A percentile compares a stretch with the other conserved stretches of the same genome.
Evolutionary conservation across 2,113 vertebrate species (phyloP).

Genomic region (Rousettus leschenaultii): DNA sequence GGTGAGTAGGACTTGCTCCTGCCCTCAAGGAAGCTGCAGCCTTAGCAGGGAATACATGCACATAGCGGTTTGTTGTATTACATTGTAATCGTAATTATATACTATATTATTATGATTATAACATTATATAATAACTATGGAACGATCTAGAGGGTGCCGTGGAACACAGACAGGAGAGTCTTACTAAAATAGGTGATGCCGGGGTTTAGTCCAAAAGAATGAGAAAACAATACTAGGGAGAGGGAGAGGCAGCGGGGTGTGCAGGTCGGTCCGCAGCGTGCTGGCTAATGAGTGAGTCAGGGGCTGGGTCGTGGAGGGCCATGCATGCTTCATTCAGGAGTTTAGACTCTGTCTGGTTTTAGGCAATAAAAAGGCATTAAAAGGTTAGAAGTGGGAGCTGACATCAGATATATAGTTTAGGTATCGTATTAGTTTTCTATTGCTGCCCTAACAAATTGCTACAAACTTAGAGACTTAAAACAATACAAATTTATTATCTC

Average conservation of each 20-base stretch:
- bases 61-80: background rate
- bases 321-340: fast-evolving
- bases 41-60: background rate
- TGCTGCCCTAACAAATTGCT: background rate
- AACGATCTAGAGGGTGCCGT: background rate
- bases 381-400: background rate
- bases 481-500: background rate
- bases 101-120: background rate
- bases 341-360: background rate
- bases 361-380: background rate
- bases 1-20: background rate
- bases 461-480: background rate
- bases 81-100: background rate
- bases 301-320: background rate
- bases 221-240: background rate
- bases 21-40: background rate
- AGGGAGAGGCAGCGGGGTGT: background rate
- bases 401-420: background rate
- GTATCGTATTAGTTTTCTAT: background rate
- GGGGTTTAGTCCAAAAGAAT: background rate
- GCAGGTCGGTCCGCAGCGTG: too few species aligned
- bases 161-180: background rate
- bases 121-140: too few species aligned
- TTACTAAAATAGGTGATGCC: background rate
- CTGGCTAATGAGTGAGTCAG: background rate